phyloP scores from a whole-genome alignment of 1,140 invertebrate species.

The Diabrotica undecimpunctata region DNA sequence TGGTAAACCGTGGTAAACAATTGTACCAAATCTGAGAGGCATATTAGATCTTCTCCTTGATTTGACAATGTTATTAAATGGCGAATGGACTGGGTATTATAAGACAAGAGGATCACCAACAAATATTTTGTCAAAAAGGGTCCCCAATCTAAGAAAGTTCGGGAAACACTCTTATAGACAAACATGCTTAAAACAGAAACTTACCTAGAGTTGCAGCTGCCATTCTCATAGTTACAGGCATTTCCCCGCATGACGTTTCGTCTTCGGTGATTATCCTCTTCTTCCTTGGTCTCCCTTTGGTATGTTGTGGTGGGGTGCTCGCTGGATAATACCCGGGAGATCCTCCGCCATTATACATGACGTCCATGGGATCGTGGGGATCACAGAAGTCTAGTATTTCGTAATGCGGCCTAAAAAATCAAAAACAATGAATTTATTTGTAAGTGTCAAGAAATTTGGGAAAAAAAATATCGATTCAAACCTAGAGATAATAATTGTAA shows the following conservation, averaged over 20 bases:
- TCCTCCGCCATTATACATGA: slow-evolving; percentile 53
- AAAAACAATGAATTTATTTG: slow-evolving; percentile 17
- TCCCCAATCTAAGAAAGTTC: too few relatives aligned
- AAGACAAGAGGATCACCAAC: too few relatives aligned
- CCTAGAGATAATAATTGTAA: too few relatives aligned
- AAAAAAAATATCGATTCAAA: too few relatives aligned
- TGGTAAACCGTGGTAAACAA: too few relatives aligned
- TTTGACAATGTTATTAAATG: too few relatives aligned
- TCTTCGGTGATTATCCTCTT: slow-evolving; percentile 55
- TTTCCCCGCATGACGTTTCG: slow-evolving; percentile 55
- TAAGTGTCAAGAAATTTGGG: background rate
- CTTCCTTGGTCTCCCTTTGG: slow-evolving; percentile 82
- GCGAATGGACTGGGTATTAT: too few relatives aligned
- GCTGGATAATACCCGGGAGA: slow-evolving; percentile 59
- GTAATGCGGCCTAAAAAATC: slow-evolving; percentile 60
- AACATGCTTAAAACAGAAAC: slow-evolving; percentile 19
- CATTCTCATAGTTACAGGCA: slow-evolving; percentile 67
- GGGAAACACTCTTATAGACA: too few relatives aligned
- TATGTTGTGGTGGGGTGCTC: slow-evolving; percentile 55
- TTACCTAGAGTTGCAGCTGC: slow-evolving; percentile 67
- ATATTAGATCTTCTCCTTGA: too few relatives aligned
- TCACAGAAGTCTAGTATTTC: slow-evolving; percentile 56
- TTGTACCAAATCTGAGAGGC: too few relatives aligned
- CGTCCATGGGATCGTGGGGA: slow-evolving; percentile 39
- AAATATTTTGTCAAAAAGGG: too few relatives aligned